These are phyloP conservation scores for Dunckerocampus dactyliophorus DNA, from an alignment of 2,113 vertebrate genomes.

Conservation along the genomic window DNA sequence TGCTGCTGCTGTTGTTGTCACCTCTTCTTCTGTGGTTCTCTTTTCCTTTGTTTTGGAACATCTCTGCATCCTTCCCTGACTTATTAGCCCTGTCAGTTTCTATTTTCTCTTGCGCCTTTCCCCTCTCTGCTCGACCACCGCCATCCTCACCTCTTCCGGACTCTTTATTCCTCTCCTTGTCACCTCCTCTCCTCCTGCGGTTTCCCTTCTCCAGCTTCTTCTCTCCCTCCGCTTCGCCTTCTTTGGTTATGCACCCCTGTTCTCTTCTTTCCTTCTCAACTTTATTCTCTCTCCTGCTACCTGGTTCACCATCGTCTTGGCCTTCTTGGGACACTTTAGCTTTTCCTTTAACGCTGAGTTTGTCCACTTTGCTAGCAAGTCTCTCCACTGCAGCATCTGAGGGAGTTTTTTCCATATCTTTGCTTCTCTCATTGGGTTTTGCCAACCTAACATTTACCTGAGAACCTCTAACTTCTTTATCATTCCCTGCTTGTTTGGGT, in stretches of 20 bases:
- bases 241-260: constrained; percentile 55
- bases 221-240: constrained; percentile 20
- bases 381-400: constrained; percentile 54
- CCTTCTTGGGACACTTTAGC: constrained; percentile 15
- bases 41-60: constrained; percentile 32
- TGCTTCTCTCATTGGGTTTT: constrained; percentile 28
- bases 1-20: constrained; percentile 36
- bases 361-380: constrained; percentile 70
- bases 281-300: constrained; percentile 43
- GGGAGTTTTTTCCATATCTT: constrained; percentile 19
- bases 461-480: constrained; percentile 33
- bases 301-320: constrained; percentile 28
- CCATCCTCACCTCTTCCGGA: constrained; percentile 45
- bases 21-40: constrained; percentile 35
- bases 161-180: constrained; percentile 49
- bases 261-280: constrained; percentile 46
- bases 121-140: constrained; percentile 35
- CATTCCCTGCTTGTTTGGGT: constrained; percentile 32
- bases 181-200: constrained; percentile 47
- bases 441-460: constrained; percentile 33
- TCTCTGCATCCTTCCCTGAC: constrained; percentile 37
- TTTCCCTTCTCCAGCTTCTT: constrained; percentile 50
- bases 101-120: constrained; percentile 20
- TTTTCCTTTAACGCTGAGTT: constrained; percentile 71
- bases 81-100: constrained; percentile 62